Base-by-base conservation (phyloP, 2,113 vertebrate genomes). In the Amphilophus citrinellus region DNA sequence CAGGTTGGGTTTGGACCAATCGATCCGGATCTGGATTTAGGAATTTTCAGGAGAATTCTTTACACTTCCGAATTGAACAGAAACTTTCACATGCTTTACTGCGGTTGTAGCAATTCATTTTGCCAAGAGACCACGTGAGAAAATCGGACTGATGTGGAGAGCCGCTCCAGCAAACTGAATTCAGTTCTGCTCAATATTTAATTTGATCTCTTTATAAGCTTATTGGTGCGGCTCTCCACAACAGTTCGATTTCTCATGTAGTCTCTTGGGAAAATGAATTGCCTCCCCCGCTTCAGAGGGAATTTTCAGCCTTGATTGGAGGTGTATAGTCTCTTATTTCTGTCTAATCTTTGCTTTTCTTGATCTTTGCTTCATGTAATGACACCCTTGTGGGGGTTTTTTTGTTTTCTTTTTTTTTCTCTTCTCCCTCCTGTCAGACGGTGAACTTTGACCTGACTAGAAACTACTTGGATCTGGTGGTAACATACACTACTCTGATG, bases 391-490 rank as follows among this genome's bases (percentile, higher is more conserved):
- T 71, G 1, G 24, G 24, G 24, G 24, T 2, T 3, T 44, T 11
- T 10, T 44, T 11, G 30, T 3, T 13, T 3, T 7, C 35, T 14
- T 14, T 15, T 5, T 35, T 10, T 4, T 2, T 7, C 35, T 47
- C 5, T 24, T n/a, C 15, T 79, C 3, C 5, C 58, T 58, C 7
- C 10, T 30, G 8, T 76, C 88, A 99, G 98, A 99, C 98, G 93
- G 98, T 99, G 94, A 99, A 99, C 93, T 99, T 99, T 89, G 98
- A 99, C 96, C 98, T 99, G 93, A 99, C 98, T 73, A 98, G 95
- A 94, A 99, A 99, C 96, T 99, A 99, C 95, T 95, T 99, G 92
- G 98, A 99, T 93, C 94, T 99, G 92, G 98, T 98, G 79, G 97
- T 99, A 95, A 99, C 98, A 0, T 99, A 99, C 95, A 99, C 98